Evolutionary conservation across 2,888 invertebrate species (phyloP).

Genomic region (Heliconius aoede): DNA sequence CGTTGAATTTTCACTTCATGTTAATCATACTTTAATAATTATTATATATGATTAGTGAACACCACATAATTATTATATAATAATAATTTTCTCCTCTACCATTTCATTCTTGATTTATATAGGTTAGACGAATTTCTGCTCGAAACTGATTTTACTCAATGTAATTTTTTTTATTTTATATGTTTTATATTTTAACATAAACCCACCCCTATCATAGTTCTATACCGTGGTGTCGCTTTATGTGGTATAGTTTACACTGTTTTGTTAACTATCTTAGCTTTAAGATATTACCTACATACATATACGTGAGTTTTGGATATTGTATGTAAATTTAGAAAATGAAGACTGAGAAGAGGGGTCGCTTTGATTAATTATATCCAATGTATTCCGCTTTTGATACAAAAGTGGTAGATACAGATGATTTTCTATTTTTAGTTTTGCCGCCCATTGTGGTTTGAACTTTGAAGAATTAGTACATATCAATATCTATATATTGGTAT

Average conservation of each 20-base stretch:
- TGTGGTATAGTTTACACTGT: slow-evolving; percentile 52
- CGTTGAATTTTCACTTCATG: neutral
- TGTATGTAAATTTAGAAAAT: slow-evolving; percentile 46
- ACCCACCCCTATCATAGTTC: slow-evolving; percentile 73
- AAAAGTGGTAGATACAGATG: slow-evolving; percentile 45
- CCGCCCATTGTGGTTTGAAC: slow-evolving; percentile 78
- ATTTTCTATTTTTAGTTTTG: slow-evolving; percentile 77
- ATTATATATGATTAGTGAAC: neutral
- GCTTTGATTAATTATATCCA: neutral
- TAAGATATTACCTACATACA: slow-evolving; percentile 53
- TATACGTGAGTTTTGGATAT: slow-evolving; percentile 47
- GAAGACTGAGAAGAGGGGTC: slow-evolving; percentile 43
- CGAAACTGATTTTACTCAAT: slow-evolving; percentile 51
- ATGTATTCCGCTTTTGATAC: neutral
- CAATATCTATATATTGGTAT: slow-evolving; percentile 60
- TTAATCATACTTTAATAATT: slow-evolving; percentile 5
- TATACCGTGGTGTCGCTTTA: slow-evolving; percentile 47
- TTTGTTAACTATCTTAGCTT: slow-evolving; percentile 54
- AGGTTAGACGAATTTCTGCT: slow-evolving; percentile 48
- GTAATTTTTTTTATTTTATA: slow-evolving; percentile 47
- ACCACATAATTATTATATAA: neutral
- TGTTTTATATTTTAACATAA: slow-evolving; percentile 61
- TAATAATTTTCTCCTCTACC: neutral
- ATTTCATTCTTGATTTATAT: neutral
- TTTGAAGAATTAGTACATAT: slow-evolving; percentile 63